Conservation (phyloP, 2,797 vertebrate genomes). For the Acomys russatus region DNA sequence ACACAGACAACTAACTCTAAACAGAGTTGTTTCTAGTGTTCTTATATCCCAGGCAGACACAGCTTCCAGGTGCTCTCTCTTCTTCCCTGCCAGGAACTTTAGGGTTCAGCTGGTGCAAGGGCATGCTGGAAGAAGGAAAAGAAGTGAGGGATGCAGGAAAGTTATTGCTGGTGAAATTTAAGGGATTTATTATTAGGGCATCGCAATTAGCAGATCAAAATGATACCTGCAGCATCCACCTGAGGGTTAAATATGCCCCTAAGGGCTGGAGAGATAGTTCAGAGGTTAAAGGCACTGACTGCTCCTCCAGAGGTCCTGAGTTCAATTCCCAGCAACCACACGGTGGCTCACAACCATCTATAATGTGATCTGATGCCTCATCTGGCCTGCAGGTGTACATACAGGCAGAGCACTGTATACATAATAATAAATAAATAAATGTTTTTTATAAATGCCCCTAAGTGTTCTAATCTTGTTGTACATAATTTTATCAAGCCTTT, state of each 20-base stretch:
- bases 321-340: no score
- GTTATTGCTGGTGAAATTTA: background rate
- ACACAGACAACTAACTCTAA: conserved; percentile 61
- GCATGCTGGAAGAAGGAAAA: background rate
- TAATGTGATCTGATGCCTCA: no score
- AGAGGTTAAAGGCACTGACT: no score
- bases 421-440: no score
- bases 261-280: background rate
- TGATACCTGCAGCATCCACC: background rate
- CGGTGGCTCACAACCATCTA: no score
- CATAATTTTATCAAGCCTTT: background rate
- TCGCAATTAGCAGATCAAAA: conserved; percentile 30
- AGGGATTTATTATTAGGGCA: background rate
- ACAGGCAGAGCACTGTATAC: no score
- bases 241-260: background rate
- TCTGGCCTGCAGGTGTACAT: no score
- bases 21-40: background rate
- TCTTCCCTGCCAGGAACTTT: background rate
- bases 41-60: background rate
- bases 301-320: no score
- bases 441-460: no score
- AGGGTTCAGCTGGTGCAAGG: conserved; percentile 32
- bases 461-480: background rate
- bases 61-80: conserved; percentile 13
- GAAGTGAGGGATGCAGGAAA: background rate